Conservation (phyloP, 2,888 invertebrate species). For the Trachelus tabidus region DNA sequence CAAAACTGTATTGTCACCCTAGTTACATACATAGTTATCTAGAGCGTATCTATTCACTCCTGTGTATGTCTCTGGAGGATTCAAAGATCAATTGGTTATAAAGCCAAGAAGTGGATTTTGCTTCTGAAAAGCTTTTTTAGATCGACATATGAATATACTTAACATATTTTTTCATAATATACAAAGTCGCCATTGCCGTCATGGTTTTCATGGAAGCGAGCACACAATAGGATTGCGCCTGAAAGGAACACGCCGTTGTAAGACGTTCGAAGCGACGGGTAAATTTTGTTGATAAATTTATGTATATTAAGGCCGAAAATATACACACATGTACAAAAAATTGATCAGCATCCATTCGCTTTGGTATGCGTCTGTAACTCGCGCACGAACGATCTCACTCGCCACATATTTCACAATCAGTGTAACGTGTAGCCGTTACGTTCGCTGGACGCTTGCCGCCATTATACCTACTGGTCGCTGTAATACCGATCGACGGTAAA, state of each 20-base stretch:
- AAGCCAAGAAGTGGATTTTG: not conserved
- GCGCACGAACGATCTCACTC: not conserved
- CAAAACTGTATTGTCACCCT: not conserved
- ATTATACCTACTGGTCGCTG: not conserved
- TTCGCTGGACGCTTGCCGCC: not conserved
- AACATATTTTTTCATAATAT: too few relatives aligned
- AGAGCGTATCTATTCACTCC: not conserved
- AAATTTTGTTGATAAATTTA: too few relatives aligned
- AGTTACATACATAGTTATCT: not conserved
- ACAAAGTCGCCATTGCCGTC: too few relatives aligned
- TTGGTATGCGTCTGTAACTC: not conserved
- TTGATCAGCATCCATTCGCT: not conserved
- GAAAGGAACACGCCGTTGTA: too few relatives aligned
- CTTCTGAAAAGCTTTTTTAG: not conserved
- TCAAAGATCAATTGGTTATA: not conserved
- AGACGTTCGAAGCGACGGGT: too few relatives aligned
- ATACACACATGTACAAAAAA: too few relatives aligned
- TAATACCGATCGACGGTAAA: not conserved
- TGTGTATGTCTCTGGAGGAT: not conserved
- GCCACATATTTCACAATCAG: not conserved
- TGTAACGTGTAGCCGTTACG: not conserved
- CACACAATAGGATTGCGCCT: too few relatives aligned
- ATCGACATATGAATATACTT: too few relatives aligned
- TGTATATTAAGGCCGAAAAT: too few relatives aligned
- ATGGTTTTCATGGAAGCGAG: too few relatives aligned